Percentiles rank a stretch among this genome's conserved stretches.
These are phyloP conservation scores for Gibbula magus DNA, from an alignment of 2,888 invertebrate genomes.

Conservation along the genomic window DNA sequence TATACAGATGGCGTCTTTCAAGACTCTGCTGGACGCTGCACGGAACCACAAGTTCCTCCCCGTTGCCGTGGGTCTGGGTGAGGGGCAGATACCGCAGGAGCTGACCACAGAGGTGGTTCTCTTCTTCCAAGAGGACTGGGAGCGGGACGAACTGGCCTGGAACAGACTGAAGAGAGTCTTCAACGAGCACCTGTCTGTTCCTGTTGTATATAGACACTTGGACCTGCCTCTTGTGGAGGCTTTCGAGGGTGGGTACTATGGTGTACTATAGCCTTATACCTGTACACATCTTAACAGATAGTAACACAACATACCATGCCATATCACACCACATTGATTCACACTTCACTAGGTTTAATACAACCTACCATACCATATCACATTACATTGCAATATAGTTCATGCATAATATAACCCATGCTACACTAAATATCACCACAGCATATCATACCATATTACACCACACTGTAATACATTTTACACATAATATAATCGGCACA, in stretches of 20 bases:
- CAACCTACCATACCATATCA: too few species aligned
- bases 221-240: not conserved
- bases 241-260: not conserved
- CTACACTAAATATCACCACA: too few species aligned
- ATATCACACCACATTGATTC: too few species aligned
- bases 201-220: not conserved
- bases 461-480: too few species aligned
- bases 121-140: conserved; percentile 32
- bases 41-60: conserved; percentile 11
- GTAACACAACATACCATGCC: too few species aligned
- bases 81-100: conserved; percentile 19
- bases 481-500: too few species aligned
- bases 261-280: too few species aligned
- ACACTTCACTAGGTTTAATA: too few species aligned
- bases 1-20: conserved; percentile 31
- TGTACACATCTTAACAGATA: too few species aligned
- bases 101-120: conserved; percentile 14
- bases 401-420: too few species aligned
- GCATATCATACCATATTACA: too few species aligned
- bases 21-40: not conserved
- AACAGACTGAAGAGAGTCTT: conserved; percentile 11
- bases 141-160: conserved; percentile 30
- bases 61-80: conserved; percentile 33
- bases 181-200: not conserved
- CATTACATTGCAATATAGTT: too few species aligned